Base-by-base conservation (phyloP, 2,888 invertebrate species). In the Scaeva pyrastri region DNA sequence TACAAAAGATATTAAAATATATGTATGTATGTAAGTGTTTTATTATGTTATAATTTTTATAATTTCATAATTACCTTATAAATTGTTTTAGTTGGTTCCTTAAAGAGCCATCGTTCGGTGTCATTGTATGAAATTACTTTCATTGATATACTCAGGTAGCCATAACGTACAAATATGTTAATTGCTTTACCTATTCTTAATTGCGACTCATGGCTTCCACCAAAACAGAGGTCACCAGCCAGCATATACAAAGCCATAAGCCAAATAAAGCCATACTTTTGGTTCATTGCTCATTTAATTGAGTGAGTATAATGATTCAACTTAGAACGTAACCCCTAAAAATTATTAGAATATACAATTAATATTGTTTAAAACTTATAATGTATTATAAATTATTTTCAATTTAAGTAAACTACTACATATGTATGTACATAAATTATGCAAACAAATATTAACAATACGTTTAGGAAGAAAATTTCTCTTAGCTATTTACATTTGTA, bases 81-180 rank as follows among this genome's bases (percentile, higher is more conserved):
- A 21, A 95, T 93, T 89, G 94, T 94, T 80, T 93, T 93, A 4
- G 94, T 94, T 2, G 95, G 95, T 89, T 95, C 95, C 77, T 95
- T 94, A 88, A 95, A 95, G 71, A 95, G 92, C 96, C 96, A 96
- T 83, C 94, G 94, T 88, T 96, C 96, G 6, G 95, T 95, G 91
- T 97, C 97, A 92, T 96, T 96, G 48, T 96, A 94, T 0, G 97
- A 96, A 43, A 97, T 96, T 78, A 97, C 97, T 68, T 96, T 94
- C 96, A 97, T 96, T 91, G 96, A 96, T 91, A 96, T 96, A 91
- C 96, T 95, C 90, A 96, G 94, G 93, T 96, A 96, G 88, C 96
- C 96, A 94, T 96, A 96, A 88, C 95, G 94, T 91, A 95, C 94
- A 88, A 97, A 97, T 90, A 97, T 95, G 92, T 97, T 97, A 90